Evolutionary conservation across 2,888 invertebrate species (phyloP).

Genomic region (Venustoraphidia nigricollis): DNA sequence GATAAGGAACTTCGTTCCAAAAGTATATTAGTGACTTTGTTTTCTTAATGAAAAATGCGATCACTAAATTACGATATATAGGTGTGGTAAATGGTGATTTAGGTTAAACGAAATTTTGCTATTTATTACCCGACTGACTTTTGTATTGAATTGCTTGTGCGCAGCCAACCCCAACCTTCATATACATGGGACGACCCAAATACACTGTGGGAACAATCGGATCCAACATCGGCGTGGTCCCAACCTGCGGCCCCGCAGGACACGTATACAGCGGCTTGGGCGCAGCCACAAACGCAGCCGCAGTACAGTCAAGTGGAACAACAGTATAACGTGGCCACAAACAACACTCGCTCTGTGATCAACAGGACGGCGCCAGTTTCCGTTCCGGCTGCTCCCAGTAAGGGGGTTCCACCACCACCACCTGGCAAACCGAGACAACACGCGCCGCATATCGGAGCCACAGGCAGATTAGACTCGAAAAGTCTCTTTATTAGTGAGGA

Average conservation of each 20-base stretch:
- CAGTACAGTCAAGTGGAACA: constrained; percentile 26
- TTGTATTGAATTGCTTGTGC: constrained; percentile 14
- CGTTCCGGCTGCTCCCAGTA: constrained; percentile 15
- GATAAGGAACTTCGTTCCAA: too few relatives aligned
- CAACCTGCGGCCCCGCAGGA: constrained; percentile 25
- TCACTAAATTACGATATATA: too few relatives aligned
- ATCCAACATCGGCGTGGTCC: constrained; percentile 25
- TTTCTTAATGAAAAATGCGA: too few relatives aligned
- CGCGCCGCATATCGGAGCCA: constrained; percentile 17
- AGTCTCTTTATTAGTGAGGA: constrained; percentile 40
- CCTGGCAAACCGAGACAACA: constrained; percentile 15
- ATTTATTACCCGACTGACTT: too few relatives aligned
- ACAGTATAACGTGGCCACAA: constrained; percentile 25
- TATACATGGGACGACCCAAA: constrained; percentile 9
- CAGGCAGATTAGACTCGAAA: constrained; percentile 19
- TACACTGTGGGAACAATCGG: constrained; percentile 17
- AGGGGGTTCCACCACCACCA: constrained; percentile 15
- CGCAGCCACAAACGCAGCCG: constrained; percentile 8
- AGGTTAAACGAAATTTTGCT: too few relatives aligned
- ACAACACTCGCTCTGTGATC: constrained; percentile 26
- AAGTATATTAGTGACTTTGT: too few relatives aligned
- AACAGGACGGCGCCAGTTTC: constrained; percentile 19
- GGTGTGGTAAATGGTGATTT: too few relatives aligned
- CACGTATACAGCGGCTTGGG: constrained; percentile 11
- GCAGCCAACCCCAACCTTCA: constrained; percentile 7